These are phyloP conservation scores for Drosophila tristis DNA, from an alignment of 1,140 invertebrate species.

Conservation along the genomic window DNA sequence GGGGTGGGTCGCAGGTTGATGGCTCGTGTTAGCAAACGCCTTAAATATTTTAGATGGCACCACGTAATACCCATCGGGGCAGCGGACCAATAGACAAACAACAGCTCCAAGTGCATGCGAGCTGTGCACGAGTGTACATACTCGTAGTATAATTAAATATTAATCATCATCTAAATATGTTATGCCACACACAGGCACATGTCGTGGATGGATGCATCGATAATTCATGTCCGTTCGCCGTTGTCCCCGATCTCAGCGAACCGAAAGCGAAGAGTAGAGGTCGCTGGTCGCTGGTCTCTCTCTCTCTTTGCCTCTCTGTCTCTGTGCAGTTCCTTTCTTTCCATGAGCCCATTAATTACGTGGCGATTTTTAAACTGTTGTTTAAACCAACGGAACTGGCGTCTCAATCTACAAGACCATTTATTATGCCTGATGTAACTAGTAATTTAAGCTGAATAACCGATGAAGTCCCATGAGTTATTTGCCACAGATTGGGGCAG, in stretches of 20 bases:
- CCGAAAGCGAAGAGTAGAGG: no score
- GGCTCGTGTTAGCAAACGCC: constrained; percentile 54
- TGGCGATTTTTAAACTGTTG: constrained; percentile 22
- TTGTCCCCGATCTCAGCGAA: constrained; percentile 7
- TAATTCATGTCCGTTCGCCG: constrained; percentile 53
- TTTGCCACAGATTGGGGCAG: constrained; percentile 5
- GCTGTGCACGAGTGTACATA: constrained; percentile 25
- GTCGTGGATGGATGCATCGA: constrained; percentile 47
- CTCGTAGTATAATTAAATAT: constrained; percentile 49
- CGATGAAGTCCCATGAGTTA: no score
- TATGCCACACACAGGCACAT: constrained; percentile 40
- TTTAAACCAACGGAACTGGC: constrained; percentile 34
- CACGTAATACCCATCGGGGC: constrained; percentile 46
- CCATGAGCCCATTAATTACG: constrained; percentile 66
- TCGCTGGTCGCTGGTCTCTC: no score
- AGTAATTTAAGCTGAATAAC: background rate
- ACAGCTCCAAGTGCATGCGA: no score
- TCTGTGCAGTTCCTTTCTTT: constrained; percentile 23
- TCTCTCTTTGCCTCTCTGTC: no score
- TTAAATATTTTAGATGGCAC: constrained; percentile 68
- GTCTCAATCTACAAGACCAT: constrained; percentile 15
- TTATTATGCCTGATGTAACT: constrained; percentile 17
- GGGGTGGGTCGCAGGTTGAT: constrained; percentile 14
- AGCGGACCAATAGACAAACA: constrained; percentile 4
- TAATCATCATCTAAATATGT: constrained; percentile 77